Evolutionary conservation across 2,888 invertebrate genomes (phyloP).

Genomic region (Chydorus sphaericus): DNA sequence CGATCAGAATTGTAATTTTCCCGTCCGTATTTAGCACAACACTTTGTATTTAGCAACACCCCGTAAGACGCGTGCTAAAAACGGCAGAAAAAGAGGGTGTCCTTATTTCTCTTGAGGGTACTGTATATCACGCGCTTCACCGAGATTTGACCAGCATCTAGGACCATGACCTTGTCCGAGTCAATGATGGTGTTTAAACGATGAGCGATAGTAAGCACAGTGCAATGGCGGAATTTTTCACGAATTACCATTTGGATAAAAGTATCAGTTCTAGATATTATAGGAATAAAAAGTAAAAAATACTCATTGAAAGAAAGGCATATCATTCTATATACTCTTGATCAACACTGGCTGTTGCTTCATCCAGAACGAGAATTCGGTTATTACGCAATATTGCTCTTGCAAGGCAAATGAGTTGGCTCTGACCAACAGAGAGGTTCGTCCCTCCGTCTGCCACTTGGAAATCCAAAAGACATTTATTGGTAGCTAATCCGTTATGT

Average conservation of each 20-base stretch:
- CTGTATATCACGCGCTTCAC: no score
- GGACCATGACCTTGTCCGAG: slow-evolving; percentile 14
- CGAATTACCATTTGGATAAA: slow-evolving; percentile 14
- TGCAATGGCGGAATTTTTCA: slow-evolving; percentile 13
- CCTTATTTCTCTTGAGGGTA: no score
- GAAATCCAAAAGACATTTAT: slow-evolving; percentile 50
- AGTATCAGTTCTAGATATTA: slow-evolving; percentile 14
- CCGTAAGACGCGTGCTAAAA: no score
- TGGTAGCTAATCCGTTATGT: no score
- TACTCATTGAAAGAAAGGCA: no score
- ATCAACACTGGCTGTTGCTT: slow-evolving; percentile 90
- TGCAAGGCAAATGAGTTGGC: slow-evolving; percentile 77
- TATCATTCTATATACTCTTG: slow-evolving; percentile 48
- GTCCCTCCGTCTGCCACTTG: slow-evolving; percentile 50
- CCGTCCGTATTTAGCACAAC: no score
- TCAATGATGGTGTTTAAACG: slow-evolving; percentile 16
- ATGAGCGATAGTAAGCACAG: slow-evolving; percentile 16
- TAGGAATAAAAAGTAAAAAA: background rate
- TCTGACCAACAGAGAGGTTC: slow-evolving; percentile 78
- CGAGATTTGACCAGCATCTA: slow-evolving; percentile 18
- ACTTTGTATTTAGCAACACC: no score
- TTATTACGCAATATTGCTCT: slow-evolving; percentile 73
- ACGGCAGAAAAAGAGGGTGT: no score
- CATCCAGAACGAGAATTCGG: slow-evolving; percentile 71
- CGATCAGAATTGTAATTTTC: no score